Evolutionary conservation across 2,888 invertebrate genomes (phyloP), one percentile per base, ranked within the genome.

Genomic region (Phyllotreta striolata): DNA sequence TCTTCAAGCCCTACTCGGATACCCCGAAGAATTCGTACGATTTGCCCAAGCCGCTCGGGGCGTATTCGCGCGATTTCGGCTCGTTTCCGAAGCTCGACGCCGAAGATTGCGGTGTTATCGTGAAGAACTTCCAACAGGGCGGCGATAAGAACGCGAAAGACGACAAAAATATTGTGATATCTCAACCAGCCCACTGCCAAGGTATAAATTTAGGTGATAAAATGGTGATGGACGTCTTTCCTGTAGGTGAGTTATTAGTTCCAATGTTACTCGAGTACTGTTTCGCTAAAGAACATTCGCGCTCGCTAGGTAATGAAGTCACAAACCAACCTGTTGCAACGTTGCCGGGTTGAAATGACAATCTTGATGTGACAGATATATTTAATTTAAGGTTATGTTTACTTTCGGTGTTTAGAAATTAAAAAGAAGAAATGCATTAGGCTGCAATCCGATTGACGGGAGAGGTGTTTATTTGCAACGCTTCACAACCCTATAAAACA

Each of bases 121-220:
- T 69, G 1, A 62, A 66, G 10, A 66, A 66, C 44, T 39, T 44
- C 47, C 62, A 67, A 39, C 51, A 55, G 13, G 24, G 14, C 34
- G 55, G 61, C 14, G 66, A 66, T 8, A 61, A 40, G 40, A 51
- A 41, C 37, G 34, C 58, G 12, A 67, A 35, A 51, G 67, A 66
- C 14, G 55, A 55, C 14, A 62, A 58, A 49, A 63, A 55, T 40
- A 37, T 72, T 72, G 71, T 72, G 70, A 73, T 70, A 71, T 55
- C 68, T 13, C 70, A 71, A 64, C 46, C 67, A 51, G 64, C 70
- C 55, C 77, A 78, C 74, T 78, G 77, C 75, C 79, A 78, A 73
- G 72, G 79, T 12, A 76, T 79, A 39, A 78, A 79, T 73, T 71
- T 78, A 59, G 77, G 77, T 6, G 79, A 79, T 59, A 61, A 58